Percentiles rank a stretch among this genome's conserved stretches.
These are phyloP conservation scores for Orchesella flavescens DNA, from an alignment of 2,888 invertebrate genomes.

Conservation along the genomic window DNA sequence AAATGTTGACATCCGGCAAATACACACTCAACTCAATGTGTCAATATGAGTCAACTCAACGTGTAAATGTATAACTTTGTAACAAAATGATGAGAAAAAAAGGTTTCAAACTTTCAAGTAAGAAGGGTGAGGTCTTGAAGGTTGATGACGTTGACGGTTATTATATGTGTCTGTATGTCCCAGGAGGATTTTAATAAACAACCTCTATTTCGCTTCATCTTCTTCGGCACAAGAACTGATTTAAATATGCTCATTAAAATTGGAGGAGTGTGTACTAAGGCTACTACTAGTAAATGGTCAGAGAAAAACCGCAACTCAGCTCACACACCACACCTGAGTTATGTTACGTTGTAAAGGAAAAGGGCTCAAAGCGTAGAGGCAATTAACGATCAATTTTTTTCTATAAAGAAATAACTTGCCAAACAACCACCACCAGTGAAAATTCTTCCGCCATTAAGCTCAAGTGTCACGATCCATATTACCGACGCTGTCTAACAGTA, in stretches of 20 bases:
- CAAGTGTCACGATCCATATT: constrained; percentile 51
- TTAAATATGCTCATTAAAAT: constrained; percentile 14
- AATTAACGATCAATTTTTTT: constrained; percentile 47
- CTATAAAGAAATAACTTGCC: neutral
- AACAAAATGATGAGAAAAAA: too few species aligned
- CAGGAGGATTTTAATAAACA: constrained; percentile 40
- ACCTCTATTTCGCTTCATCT: too few species aligned
- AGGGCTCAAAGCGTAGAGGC: neutral
- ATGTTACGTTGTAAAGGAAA: neutral
- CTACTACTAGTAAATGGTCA: too few species aligned
- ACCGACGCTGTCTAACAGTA: constrained; percentile 51
- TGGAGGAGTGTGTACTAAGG: too few species aligned
- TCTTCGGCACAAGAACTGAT: too few species aligned
- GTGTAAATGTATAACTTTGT: neutral
- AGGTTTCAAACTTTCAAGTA: too few species aligned
- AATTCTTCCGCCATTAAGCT: constrained; percentile 43
- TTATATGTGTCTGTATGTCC: constrained; percentile 34
- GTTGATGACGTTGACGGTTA: neutral
- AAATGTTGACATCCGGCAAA: constrained; percentile 25
- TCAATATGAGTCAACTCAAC: neutral
- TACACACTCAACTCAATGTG: neutral
- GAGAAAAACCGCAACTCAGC: too few species aligned
- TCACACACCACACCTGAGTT: neutral
- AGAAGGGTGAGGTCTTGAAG: too few species aligned
- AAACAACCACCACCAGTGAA: constrained; percentile 34